Evolutionary conservation across 1,140 invertebrate species (phyloP), one percentile per base, ranked within the genome.

Genomic region (Chironomus striatipennis): DNA sequence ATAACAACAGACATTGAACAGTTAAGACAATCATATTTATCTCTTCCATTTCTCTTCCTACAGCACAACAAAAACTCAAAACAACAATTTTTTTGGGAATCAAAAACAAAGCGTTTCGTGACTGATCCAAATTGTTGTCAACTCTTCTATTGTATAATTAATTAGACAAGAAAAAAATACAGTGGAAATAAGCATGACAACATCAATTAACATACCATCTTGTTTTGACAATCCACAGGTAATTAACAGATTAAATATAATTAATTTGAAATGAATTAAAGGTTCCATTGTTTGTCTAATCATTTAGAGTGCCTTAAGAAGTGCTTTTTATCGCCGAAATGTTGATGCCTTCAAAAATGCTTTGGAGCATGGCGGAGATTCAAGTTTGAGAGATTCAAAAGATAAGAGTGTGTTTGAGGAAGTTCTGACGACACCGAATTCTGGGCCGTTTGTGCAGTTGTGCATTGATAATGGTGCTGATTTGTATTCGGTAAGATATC

Each of bases 401-500:
- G 24, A 34, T 34, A 34, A 5, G 5, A 2, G 77, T 75, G 65
- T 82, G n/a, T 82, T 77, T 73, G 80, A 82, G 74, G 78, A 79
- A 75, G 78, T 79, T 0, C 64, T 82, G 0, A 77, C 77, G 43
- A 82, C 78, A 64, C 78, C 81, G 8, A 83, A 85, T 20, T 84
- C 82, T 76, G 76, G 79, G 64, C 82, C 88, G 1, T 90, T 88
- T 74, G 85, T 89, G 0, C 81, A 86, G 74, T 81, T 87, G 0
- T 84, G 93, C n/a, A 78, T 93, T 1, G 83, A 86, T 74, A 82
- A 88, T 76, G 88, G 90, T 57, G 89, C 88, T 0, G 84, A 90
- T 81, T 85, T 89, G 0, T 91, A 91, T 78, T 85, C 80, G 78
- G 80, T 88, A 5, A 88, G 88, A 79, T 85, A 85, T 20, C n/a